phyloP scores from a whole-genome alignment of 2,888 invertebrate genomes.

The Lasioglossum zephyrum region DNA sequence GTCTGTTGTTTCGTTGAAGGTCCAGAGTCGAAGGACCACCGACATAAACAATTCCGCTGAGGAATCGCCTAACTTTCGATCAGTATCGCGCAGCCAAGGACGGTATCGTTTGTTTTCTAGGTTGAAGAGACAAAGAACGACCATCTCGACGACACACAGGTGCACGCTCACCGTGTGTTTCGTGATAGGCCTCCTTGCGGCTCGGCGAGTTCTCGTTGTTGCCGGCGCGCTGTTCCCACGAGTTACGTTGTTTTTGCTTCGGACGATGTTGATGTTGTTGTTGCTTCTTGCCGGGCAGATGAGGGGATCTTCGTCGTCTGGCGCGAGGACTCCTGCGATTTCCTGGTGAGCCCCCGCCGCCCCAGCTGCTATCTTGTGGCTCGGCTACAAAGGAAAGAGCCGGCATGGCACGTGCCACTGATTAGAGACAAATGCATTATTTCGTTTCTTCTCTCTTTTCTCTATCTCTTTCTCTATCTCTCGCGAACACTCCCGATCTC shows the following conservation, averaged over 20 bases:
- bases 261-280: slow-evolving; percentile 58
- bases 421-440: slow-evolving; percentile 74
- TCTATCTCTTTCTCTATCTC: background rate
- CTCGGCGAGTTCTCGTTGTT: slow-evolving; percentile 74
- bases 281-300: slow-evolving; percentile 62
- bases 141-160: slow-evolving; percentile 49
- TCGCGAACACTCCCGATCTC: slow-evolving; percentile 11
- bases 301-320: slow-evolving; percentile 75
- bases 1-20: too few species aligned
- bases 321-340: slow-evolving; percentile 75
- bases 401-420: slow-evolving; percentile 77
- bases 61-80: background rate
- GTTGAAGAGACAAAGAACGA: slow-evolving; percentile 61
- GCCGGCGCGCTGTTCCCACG: slow-evolving; percentile 70
- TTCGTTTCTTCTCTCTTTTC: slow-evolving; percentile 66
- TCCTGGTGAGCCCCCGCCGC: slow-evolving; percentile 80
- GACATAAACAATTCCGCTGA: too few species aligned
- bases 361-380: slow-evolving; percentile 82
- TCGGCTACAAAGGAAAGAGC: slow-evolving; percentile 82
- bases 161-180: slow-evolving; percentile 80
- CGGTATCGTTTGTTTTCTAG: background rate
- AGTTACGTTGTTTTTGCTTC: slow-evolving; percentile 75
- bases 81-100: background rate
- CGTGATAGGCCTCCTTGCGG: slow-evolving; percentile 76
- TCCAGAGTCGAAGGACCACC: too few species aligned